Evolutionary conservation across 1,140 invertebrate species (phyloP).

Genomic region (Drosophila novamexicana): DNA sequence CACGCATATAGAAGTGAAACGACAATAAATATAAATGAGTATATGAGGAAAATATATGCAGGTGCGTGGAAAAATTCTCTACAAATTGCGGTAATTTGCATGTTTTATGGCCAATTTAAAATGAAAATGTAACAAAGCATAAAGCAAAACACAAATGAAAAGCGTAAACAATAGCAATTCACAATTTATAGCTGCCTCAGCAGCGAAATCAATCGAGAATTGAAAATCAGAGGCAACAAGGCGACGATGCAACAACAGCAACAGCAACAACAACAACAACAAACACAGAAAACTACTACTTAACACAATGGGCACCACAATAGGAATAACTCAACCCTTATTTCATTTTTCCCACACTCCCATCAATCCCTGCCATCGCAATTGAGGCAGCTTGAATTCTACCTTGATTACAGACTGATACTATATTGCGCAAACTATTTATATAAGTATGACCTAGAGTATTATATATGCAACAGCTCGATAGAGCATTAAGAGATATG

Average conservation of each 20-base stretch:
- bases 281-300: conserved; percentile 11
- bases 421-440: too few relatives aligned
- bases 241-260: conserved; percentile 37
- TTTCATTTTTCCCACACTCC: too few relatives aligned
- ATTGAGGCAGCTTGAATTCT: too few relatives aligned
- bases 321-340: background rate
- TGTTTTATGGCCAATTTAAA: conserved; percentile 75
- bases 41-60: background rate
- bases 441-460: too few relatives aligned
- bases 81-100: conserved; percentile 54
- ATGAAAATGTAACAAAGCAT: conserved; percentile 70
- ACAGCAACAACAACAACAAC: conserved; percentile 31
- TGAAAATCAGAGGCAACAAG: conserved; percentile 37
- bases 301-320: background rate
- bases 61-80: conserved; percentile 23
- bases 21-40: conserved; percentile 1
- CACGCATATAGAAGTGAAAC: conserved; percentile 26
- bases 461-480: too few relatives aligned
- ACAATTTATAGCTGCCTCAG: conserved; percentile 62
- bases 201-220: conserved; percentile 44
- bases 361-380: too few relatives aligned
- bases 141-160: conserved; percentile 65
- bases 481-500: too few relatives aligned
- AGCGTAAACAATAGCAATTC: conserved; percentile 64
- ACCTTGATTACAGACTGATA: too few relatives aligned